A percentile compares a stretch with the other conserved stretches of the same genome.
Conservation (phyloP, 2,113 vertebrate genomes). For the Nycticorax nycticorax region DNA sequence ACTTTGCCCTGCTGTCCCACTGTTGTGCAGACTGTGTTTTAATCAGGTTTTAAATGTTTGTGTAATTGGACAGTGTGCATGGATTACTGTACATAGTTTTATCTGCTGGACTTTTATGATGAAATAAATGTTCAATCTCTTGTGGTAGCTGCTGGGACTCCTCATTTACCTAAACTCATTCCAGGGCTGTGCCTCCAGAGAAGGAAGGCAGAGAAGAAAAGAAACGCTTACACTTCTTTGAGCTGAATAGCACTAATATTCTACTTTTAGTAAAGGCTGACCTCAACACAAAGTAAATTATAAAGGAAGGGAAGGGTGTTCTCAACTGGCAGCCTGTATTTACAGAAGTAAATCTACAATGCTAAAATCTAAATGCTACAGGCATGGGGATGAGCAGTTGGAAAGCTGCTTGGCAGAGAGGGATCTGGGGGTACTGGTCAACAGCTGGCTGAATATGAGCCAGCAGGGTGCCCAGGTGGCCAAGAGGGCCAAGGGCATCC, state of each 20-base stretch:
- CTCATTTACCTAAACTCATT: constrained; percentile 18
- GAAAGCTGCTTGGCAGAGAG: too few relatives aligned
- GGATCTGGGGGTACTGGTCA: too few relatives aligned
- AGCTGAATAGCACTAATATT: background rate
- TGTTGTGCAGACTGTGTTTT: constrained; percentile 72
- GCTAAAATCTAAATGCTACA: too few relatives aligned
- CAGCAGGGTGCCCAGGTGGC: too few relatives aligned
- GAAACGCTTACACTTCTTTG: background rate
- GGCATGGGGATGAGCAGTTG: too few relatives aligned
- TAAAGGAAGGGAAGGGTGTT: background rate
- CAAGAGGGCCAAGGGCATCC: too few relatives aligned
- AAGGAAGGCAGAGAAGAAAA: background rate
- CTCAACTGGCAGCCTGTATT: background rate
- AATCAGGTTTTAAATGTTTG: constrained; percentile 79
- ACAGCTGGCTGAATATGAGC: too few relatives aligned
- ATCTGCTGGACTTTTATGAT: constrained; percentile 88
- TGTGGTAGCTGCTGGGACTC: constrained; percentile 74
- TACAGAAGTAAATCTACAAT: background rate
- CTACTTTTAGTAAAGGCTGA: background rate
- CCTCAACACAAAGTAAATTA: background rate
- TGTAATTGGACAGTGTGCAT: constrained; percentile 82
- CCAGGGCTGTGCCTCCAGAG: background rate
- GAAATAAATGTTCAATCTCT: constrained; percentile 89
- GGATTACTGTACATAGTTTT: constrained; percentile 93
- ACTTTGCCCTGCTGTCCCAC: constrained; percentile 32